Percentiles rank a stretch among this genome's conserved stretches.
These are phyloP conservation scores for Tachyglossus aculeatus DNA, from an alignment of 2,797 vertebrate genomes.

Conservation along the genomic window DNA sequence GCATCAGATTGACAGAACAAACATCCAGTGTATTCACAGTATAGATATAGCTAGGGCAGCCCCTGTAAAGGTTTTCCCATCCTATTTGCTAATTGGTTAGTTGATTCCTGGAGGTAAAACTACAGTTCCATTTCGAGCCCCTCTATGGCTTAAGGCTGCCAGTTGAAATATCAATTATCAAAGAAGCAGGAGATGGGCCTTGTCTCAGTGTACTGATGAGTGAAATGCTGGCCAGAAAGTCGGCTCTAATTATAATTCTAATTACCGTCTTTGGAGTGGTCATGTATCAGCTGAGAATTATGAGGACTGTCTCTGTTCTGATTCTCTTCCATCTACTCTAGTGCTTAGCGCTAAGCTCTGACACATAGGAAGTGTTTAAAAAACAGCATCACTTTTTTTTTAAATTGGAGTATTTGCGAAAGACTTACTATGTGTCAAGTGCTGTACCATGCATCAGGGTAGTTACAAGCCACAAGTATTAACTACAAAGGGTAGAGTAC, in stretches of 20 bases:
- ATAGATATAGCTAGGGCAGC: not conserved
- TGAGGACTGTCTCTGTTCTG: too few relatives aligned
- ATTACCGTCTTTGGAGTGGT: not conserved
- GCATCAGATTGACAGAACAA: not conserved
- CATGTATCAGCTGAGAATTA: too few relatives aligned
- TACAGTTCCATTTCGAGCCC: constrained; percentile 1
- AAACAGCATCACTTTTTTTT: too few relatives aligned
- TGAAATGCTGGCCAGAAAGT: not conserved
- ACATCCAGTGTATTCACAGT: not conserved
- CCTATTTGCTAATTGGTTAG: not conserved
- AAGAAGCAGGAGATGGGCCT: not conserved
- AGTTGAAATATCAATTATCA: not conserved
- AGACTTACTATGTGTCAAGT: too few relatives aligned
- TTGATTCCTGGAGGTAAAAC: constrained; percentile 11
- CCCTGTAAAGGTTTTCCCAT: not conserved
- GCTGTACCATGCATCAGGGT: too few relatives aligned
- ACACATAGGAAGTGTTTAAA: too few relatives aligned
- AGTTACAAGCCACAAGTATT: too few relatives aligned
- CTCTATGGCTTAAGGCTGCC: not conserved
- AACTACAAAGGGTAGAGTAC: too few relatives aligned
- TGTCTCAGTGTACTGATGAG: not conserved
- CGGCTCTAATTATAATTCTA: not conserved
- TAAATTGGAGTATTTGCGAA: too few relatives aligned
- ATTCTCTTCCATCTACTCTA: too few relatives aligned
- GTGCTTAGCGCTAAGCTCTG: too few relatives aligned